These are phyloP conservation scores for Halcyon senegalensis DNA, from an alignment of 2,113 vertebrate genomes.

Conservation along the genomic window DNA sequence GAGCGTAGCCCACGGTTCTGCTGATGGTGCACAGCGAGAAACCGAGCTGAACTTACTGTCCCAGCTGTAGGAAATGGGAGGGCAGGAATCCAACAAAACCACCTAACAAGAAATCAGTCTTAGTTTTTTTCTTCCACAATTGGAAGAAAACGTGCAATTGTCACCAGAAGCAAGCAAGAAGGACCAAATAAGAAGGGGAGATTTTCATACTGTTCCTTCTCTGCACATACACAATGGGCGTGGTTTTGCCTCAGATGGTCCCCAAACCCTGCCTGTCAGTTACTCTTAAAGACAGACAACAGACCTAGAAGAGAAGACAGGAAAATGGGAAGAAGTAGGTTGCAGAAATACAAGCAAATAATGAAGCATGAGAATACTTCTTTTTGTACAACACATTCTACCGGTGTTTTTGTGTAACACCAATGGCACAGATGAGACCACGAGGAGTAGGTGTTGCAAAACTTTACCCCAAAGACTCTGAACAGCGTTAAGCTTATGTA, in stretches of 20 bases:
- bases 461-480: not conserved
- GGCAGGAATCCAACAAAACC: not conserved
- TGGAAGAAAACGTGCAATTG: not conserved
- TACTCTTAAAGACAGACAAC: not conserved
- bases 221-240: rapidly evolving
- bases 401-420: not conserved
- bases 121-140: not conserved
- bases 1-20: rapidly evolving
- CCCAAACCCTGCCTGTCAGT: not conserved
- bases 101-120: not conserved
- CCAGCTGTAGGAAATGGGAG: not conserved
- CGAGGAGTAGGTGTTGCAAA: not conserved
- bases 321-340: not conserved
- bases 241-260: not conserved
- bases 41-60: rapidly evolving
- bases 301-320: not conserved
- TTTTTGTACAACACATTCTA: not conserved
- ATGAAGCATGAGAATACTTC: not conserved
- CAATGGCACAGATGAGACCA: not conserved
- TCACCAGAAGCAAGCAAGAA: not conserved
- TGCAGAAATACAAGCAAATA: not conserved
- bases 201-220: not conserved
- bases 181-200: not conserved
- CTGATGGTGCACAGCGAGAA: rapidly evolving
- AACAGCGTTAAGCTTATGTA: not conserved